Conservation (phyloP, 2,888 invertebrate genomes). For the Callimorpha dominula region DNA sequence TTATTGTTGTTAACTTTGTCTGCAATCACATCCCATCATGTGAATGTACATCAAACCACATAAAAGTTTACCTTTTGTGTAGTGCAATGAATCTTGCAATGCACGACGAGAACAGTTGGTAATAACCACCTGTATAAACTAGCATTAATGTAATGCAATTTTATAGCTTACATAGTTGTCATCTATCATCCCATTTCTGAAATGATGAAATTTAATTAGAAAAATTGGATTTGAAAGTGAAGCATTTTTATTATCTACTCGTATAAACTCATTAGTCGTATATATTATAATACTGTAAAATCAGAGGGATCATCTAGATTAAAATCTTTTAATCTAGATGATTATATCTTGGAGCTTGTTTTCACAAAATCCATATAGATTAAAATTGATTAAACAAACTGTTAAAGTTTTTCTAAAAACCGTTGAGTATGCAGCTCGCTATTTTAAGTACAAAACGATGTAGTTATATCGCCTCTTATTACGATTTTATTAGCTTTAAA, state of each 20-base stretch:
- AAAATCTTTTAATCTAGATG: too few relatives aligned
- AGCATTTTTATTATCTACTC: too few relatives aligned
- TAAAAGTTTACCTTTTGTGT: too few relatives aligned
- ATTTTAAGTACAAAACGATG: conserved; percentile 38
- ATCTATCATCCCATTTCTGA: background rate
- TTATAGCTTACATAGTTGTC: too few relatives aligned
- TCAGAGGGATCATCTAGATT: too few relatives aligned
- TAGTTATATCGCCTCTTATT: conserved; percentile 21
- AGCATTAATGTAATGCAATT: too few relatives aligned
- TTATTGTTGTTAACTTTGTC: background rate
- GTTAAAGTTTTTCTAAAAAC: conserved; percentile 63
- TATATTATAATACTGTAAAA: too few relatives aligned
- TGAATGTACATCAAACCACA: background rate
- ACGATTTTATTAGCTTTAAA: conserved; percentile 35
- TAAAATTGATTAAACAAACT: too few relatives aligned
- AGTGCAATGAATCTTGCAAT: background rate
- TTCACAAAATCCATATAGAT: too few relatives aligned
- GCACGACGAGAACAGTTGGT: background rate
- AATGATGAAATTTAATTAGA: background rate
- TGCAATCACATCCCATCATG: background rate
- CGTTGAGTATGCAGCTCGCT: conserved; percentile 50
- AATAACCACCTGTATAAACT: background rate
- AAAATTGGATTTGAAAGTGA: conserved; percentile 39
- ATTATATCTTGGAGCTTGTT: too few relatives aligned
- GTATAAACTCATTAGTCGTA: too few relatives aligned